Evolutionary conservation across 2,113 vertebrate species (phyloP).

Genomic region (Tyrannus savana): DNA sequence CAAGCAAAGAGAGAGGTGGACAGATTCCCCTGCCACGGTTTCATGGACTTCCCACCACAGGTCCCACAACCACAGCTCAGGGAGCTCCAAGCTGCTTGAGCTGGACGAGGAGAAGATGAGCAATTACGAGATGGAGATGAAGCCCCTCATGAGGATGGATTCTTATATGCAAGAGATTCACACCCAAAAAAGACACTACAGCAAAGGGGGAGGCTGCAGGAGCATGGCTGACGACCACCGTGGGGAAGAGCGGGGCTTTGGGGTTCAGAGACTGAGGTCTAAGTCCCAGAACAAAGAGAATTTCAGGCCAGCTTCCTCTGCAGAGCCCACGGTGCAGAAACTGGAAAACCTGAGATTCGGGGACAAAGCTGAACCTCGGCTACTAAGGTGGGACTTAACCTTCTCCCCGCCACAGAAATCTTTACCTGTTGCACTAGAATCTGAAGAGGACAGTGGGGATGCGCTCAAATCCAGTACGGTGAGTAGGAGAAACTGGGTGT

Average conservation of each 20-base stretch:
- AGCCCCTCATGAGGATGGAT: conserved; percentile 85
- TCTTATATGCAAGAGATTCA: conserved; percentile 75
- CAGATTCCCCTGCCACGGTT: conserved; percentile 80
- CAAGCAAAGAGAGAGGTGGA: conserved; percentile 88
- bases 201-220: conserved; percentile 70
- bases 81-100: conserved; percentile 85
- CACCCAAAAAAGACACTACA: conserved; percentile 77
- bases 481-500: conserved; percentile 53
- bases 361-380: conserved; percentile 89
- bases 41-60: conserved; percentile 89
- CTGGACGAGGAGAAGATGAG: conserved; percentile 88
- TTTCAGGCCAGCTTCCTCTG: conserved; percentile 78
- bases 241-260: conserved; percentile 77
- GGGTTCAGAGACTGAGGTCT: conserved; percentile 86
- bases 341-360: conserved; percentile 94
- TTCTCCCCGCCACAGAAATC: conserved; percentile 94
- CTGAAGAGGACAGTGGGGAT: conserved; percentile 86
- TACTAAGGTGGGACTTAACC: conserved; percentile 93
- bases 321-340: conserved; percentile 93
- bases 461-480: conserved; percentile 93
- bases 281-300: conserved; percentile 86
- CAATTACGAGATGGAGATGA: conserved; percentile 94
- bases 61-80: conserved; percentile 85
- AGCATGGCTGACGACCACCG: conserved; percentile 71
- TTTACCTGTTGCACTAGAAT: conserved; percentile 90